Conservation (phyloP, 2,797 vertebrate species). For the Acomys russatus region DNA sequence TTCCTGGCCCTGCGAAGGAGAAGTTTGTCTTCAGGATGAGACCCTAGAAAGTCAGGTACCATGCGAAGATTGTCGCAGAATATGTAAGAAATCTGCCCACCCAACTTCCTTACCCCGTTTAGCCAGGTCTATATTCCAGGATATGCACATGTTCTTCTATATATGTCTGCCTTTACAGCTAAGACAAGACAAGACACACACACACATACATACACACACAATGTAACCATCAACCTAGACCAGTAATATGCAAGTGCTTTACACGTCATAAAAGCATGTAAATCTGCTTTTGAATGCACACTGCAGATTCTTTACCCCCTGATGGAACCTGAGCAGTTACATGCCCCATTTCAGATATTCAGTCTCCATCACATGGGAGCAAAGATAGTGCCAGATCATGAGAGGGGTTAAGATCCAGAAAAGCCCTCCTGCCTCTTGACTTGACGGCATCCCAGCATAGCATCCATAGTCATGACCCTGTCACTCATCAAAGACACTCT, state of each 20-base stretch:
- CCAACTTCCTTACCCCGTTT: not conserved
- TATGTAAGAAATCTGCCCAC: not conserved
- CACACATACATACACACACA: not conserved
- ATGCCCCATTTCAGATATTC: no score
- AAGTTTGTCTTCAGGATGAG: not conserved
- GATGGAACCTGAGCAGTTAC: not conserved
- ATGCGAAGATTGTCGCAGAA: not conserved
- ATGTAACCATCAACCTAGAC: not conserved
- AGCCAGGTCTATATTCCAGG: not conserved
- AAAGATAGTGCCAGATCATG: not conserved
- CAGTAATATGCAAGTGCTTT: not conserved
- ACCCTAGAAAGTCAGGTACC: not conserved
- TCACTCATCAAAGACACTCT: slow-evolving; percentile 87
- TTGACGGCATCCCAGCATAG: slow-evolving; percentile 79
- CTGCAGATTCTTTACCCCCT: not conserved
- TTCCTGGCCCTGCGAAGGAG: not conserved
- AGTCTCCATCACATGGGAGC: not conserved
- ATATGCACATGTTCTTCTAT: not conserved
- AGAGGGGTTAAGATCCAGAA: not conserved
- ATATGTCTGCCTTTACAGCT: slow-evolving; percentile 62
- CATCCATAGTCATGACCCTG: slow-evolving; percentile 82
- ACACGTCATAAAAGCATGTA: not conserved
- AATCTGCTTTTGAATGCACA: not conserved
- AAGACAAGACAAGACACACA: slow-evolving; percentile 70
- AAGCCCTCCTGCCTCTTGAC: slow-evolving; percentile 70